Base-by-base conservation (phyloP, 2,797 vertebrate genomes). In the Micropoecilia bifurca region DNA sequence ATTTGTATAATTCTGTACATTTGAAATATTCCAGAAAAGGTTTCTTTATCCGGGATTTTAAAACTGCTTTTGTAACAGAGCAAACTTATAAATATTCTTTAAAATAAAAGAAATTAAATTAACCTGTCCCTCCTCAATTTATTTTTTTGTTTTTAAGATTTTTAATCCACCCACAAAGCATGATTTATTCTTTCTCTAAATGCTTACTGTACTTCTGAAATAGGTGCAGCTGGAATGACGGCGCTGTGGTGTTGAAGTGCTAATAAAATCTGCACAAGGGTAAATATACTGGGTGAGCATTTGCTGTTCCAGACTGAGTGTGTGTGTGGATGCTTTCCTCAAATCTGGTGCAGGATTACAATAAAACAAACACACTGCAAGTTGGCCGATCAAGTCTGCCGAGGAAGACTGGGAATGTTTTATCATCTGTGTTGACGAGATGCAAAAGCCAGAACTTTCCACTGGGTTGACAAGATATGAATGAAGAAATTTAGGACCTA, bases 1-100 rank as follows among this genome's bases (percentile, higher is more conserved):
- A 95, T 88, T 87, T 95, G 94, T 95, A 93, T 90, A 94, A 79
- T 73, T 91, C 86, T 95, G 93, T 95, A 93, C 92, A 94, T 95
- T 95, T 94, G 91, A 93, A 89, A 89, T 92, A 93, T 88, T 92
- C 90, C 89, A 88, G 81, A 87, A 92, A 90, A 92, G 79, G 72
- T 90, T 91, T 86, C 79, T 91, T 80, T 92, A 82, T 86, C 83
- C 79, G 79, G 84, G 80, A 92, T 94, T 92, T 93, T 93, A 93
- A 94, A 91, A 87, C 82, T 86, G 91, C 89, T 94, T 96, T 96
- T 96, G 94, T 96, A 96, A 96, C 91, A 90, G 89, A 90, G 93
- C 93, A 89, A 95, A 92, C 88, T 83, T 90, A 88, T 94, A 88
- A 90, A 93, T 93, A 94, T 93, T 91, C 91, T 96, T 96, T 93